Evolutionary conservation across 2,113 vertebrate genomes (phyloP), one percentile per base, ranked within the genome.

Genomic region (Dissostichus mawsoni): DNA sequence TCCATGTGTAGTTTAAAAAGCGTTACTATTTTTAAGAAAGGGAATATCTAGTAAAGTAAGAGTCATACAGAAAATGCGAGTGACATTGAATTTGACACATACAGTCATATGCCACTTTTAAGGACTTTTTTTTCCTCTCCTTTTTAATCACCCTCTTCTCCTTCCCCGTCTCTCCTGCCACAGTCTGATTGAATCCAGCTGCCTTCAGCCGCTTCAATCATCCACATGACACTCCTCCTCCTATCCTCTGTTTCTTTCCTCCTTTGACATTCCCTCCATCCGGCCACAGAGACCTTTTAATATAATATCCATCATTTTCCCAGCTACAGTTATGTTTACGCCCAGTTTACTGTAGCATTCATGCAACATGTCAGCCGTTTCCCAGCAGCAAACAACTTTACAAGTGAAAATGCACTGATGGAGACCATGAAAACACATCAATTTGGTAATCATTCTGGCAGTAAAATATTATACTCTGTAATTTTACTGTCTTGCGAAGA

Each of bases 141-240:
- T 74, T 89, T 90, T 82, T 86, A 90, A 90, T 91, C 87, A 88
- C 78, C 69, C 85, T 52, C 78, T 79, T 83, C 76, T 79, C 81
- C 74, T 81, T 82, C 68, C 74, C 41, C 23, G 59, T 74, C 78
- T 74, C 85, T 88, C 74, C 69, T 85, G 81, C 90, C 82, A 82
- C 67, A 53, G 77, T 90, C 82, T 89, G 89, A 93, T 91, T 92
- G 78, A 88, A 85, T 90, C 92, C 82, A 90, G 84, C 87, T 91
- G 91, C 87, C 83, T 80, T 87, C 76, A 78, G 86, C 91, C 55
- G 81, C 84, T 90, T 94, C 87, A 88, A 78, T 93, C 88, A 89
- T 87, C 87, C 85, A 87, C 85, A 90, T 92, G 91, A 94, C 92
- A 90, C 87, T 76, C 82, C 78, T 59, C 81, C 76, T 61, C 64